Base-by-base conservation (phyloP, 2,113 vertebrate genomes). In the Etia nguti region DNA sequence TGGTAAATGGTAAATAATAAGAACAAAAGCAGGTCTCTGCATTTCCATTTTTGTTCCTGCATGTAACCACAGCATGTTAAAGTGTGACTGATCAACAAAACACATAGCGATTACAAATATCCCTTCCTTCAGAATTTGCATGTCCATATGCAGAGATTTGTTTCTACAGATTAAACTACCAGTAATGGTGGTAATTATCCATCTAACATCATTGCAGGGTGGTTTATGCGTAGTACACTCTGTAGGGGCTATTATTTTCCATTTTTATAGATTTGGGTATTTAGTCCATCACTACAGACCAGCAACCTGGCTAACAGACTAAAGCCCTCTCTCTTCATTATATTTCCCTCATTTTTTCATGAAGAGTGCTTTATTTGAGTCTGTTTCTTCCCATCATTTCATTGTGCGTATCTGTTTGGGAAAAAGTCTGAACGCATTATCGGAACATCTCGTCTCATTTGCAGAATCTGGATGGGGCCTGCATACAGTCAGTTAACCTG, bases 391-490 rank as follows among this genome's bases (percentile, higher is more conserved):
- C 22, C 60, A 34, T 84, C 34, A 54, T 54, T n/a, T 57, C 29
- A 56, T 41, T 88, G 20, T 85, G 41, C 29, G 24, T 24, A 65
- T 73, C 65, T 86, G 80, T 86, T 59, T 88, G 46, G 43, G 13
- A 50, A 12, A 34, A 50, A 6, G 46, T 46, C 75, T 31, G 20
- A 36, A 3, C 18, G 31, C 43, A 84, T 90, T 79, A 91, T 92
- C 38, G n/a, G 18, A 20, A 26, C 31, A 54, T 93, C 65, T 90
- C 92, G 22, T 88, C 92, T 86, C 83, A 6, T 86, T 89, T 95
- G 77, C 92, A 99, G 98, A 98, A 99, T 94, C 94, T 98, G 84
- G 98, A 99, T 70, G 97, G 98, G 38, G 95, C 97, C 29, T 99
- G 98, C 92, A 97, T 99, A 94, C 98, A 98, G 56, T 99, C 98